Conservation (phyloP, 1,140 invertebrate species). For the Megathymus violae region DNA sequence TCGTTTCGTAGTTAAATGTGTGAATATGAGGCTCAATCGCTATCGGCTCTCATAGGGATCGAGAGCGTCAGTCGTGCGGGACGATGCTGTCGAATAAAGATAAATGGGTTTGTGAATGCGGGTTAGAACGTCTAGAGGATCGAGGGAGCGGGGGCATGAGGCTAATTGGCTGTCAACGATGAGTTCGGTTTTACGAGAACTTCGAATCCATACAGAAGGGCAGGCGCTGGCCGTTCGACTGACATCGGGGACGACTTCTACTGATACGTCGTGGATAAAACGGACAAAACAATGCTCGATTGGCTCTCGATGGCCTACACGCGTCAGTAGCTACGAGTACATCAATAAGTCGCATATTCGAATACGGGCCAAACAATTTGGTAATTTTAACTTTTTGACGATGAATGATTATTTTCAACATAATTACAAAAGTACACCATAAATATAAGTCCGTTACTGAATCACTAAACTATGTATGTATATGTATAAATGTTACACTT, state of each 20-base stretch:
- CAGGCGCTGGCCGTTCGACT: slow-evolving; percentile 35
- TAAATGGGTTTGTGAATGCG: slow-evolving; percentile 67
- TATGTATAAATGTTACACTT: too few species aligned
- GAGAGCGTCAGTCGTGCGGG: slow-evolving; percentile 58
- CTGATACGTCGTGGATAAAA: slow-evolving; percentile 42
- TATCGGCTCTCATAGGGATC: slow-evolving; percentile 51
- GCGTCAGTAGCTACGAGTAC: too few species aligned
- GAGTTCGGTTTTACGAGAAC: slow-evolving; percentile 60
- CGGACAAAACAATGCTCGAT: slow-evolving; percentile 52
- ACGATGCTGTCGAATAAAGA: slow-evolving; percentile 78
- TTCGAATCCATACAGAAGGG: slow-evolving; percentile 28
- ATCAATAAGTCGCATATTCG: too few species aligned
- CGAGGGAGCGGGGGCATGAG: slow-evolving; percentile 52
- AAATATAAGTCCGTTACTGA: too few species aligned
- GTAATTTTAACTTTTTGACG: too few species aligned
- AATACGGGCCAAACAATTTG: too few species aligned
- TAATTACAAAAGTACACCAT: too few species aligned
- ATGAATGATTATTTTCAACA: too few species aligned
- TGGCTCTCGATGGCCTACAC: slow-evolving; percentile 36
- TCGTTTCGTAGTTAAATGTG: slow-evolving; percentile 35
- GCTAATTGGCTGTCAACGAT: slow-evolving; percentile 81
- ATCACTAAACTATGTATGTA: too few species aligned
- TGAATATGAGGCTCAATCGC: slow-evolving; percentile 49
- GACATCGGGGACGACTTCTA: slow-evolving; percentile 37
- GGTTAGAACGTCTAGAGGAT: slow-evolving; percentile 51